A percentile compares a stretch with the other conserved stretches of the same genome.
Conservation (phyloP, 2,888 invertebrate genomes). For the Diplolepis rosae region DNA sequence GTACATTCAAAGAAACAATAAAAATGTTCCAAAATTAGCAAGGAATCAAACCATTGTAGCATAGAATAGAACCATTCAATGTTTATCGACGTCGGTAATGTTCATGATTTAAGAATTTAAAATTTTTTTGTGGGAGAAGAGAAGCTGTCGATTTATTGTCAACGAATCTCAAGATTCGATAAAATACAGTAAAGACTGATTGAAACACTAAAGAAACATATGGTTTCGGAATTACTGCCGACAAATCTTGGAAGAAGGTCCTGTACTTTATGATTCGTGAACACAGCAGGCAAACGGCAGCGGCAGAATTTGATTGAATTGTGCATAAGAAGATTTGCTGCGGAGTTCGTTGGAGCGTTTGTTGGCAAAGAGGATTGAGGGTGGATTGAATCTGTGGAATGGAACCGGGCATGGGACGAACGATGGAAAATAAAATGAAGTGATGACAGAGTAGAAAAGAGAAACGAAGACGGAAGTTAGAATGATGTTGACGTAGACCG, state of each 20-base stretch:
- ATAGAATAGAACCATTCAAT: too few relatives aligned
- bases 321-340: slow-evolving; percentile 68
- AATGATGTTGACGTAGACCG: slow-evolving; percentile 20
- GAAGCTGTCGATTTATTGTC: too few relatives aligned
- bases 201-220: too few relatives aligned
- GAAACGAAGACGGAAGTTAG: slow-evolving; percentile 31
- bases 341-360: slow-evolving; percentile 63
- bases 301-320: slow-evolving; percentile 67
- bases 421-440: slow-evolving; percentile 7
- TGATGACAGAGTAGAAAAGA: slow-evolving; percentile 34
- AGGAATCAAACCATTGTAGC: too few relatives aligned
- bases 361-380: slow-evolving; percentile 68
- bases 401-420: slow-evolving; percentile 38
- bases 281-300: slow-evolving; percentile 46
- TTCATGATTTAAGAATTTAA: too few relatives aligned
- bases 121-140: too few relatives aligned
- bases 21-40: too few relatives aligned
- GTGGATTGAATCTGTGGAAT: slow-evolving; percentile 52
- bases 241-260: background rate
- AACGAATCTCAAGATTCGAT: slow-evolving; percentile 34
- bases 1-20: too few relatives aligned
- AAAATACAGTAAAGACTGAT: too few relatives aligned
- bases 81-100: too few relatives aligned
- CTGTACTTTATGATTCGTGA: background rate
- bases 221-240: background rate